phyloP scores from a whole-genome alignment of 2,797 vertebrate genomes.

The Sebastiscus albofasciatus region DNA sequence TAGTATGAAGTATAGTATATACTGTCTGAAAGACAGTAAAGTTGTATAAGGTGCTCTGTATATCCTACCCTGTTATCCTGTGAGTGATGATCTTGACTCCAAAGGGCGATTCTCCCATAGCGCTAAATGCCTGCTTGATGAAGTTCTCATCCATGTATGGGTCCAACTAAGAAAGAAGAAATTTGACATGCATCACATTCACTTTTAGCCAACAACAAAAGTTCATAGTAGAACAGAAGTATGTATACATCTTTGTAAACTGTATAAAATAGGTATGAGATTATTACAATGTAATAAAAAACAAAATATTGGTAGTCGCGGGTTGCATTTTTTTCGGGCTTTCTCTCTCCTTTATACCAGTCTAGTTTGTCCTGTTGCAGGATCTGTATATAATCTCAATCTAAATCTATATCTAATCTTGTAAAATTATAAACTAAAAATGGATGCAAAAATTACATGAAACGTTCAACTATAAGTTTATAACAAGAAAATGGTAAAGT shows the following conservation, averaged over 20 bases:
- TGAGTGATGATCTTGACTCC: constrained; percentile 88
- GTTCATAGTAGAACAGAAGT: neutral
- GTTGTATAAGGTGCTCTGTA: neutral
- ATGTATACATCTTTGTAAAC: neutral
- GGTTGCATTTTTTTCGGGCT: too few species aligned
- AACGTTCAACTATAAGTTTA: too few species aligned
- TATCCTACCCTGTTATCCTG: constrained; percentile 83
- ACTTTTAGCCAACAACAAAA: neutral
- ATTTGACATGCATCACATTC: fast-evolving
- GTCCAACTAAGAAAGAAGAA: constrained; percentile 73
- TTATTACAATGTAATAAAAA: neutral
- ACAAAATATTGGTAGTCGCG: too few species aligned
- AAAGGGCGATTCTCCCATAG: constrained; percentile 85
- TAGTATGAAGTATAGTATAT: too few species aligned
- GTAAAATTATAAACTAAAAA: too few species aligned
- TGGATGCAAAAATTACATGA: too few species aligned
- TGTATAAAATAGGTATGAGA: fast-evolving
- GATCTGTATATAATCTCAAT: too few species aligned
- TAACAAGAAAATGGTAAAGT: too few species aligned
- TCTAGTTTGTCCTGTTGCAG: too few species aligned
- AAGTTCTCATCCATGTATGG: constrained; percentile 88
- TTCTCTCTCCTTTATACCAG: too few species aligned
- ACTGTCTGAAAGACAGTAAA: too few species aligned
- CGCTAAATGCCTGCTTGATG: constrained; percentile 86
- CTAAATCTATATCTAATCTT: too few species aligned